Evolutionary conservation across 2,888 invertebrate genomes (phyloP).

Genomic region (Helobdella robusta): DNA sequence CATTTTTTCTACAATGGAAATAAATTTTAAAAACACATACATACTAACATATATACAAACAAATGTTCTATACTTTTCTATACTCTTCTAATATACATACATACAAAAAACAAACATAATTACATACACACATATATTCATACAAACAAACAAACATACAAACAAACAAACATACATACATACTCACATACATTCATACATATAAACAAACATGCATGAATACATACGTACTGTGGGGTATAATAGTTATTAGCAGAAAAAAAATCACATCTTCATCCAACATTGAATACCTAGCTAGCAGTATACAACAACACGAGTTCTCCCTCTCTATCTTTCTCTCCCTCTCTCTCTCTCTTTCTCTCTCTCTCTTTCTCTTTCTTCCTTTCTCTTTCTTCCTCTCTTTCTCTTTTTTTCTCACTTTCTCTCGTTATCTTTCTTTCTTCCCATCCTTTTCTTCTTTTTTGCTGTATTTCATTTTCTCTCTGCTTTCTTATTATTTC

Average conservation of each 20-base stretch:
- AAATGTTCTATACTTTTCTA: too few species aligned
- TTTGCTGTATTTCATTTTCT: neutral
- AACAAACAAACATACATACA: too few species aligned
- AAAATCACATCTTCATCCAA: neutral
- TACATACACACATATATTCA: too few species aligned
- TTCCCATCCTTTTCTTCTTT: neutral
- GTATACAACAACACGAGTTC: neutral
- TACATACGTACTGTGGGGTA: neutral
- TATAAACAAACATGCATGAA: too few species aligned
- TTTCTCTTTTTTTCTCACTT: neutral
- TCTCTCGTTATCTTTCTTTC: conserved; percentile 18
- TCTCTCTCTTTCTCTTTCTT: neutral
- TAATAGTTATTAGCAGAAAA: conserved; percentile 9
- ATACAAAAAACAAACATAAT: too few species aligned
- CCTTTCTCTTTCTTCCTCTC: neutral
- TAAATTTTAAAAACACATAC: too few species aligned
- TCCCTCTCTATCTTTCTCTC: conserved; percentile 7
- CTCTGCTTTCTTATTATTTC: neutral
- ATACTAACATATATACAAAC: too few species aligned
- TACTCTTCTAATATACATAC: too few species aligned
- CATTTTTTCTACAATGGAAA: too few species aligned
- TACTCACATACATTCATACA: too few species aligned
- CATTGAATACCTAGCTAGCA: neutral
- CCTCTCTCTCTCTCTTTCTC: neutral
- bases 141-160: too few species aligned